A percentile compares a stretch with the other conserved stretches of the same genome.
These are phyloP conservation scores for Rhincodon typus DNA, from an alignment of 2,797 vertebrate species.

Conservation along the genomic window DNA sequence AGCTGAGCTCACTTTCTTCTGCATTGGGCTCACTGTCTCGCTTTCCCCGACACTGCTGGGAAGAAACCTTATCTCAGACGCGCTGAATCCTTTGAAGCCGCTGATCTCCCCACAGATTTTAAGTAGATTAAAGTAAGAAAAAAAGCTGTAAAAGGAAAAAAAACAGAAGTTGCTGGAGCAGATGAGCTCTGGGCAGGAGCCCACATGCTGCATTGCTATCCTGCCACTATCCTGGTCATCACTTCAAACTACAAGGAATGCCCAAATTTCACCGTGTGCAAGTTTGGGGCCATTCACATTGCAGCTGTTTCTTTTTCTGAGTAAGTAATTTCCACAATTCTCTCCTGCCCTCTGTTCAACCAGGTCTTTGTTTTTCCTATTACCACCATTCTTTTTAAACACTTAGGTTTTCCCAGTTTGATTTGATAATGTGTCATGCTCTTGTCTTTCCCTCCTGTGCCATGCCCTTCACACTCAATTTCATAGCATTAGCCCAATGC, in stretches of 20 bases:
- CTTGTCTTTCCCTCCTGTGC: background rate
- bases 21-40: no score
- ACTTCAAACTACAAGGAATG: background rate
- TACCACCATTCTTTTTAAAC: background rate
- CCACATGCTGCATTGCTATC: no score
- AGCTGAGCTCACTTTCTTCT: no score
- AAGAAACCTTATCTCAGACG: no score
- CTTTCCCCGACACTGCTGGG: no score
- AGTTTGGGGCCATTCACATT: background rate
- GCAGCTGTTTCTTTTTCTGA: background rate
- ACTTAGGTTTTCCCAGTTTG: background rate
- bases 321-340: background rate
- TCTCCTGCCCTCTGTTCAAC: background rate
- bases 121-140: no score
- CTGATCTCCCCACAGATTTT: no score
- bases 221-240: background rate
- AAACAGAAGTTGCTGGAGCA: no score
- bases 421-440: no score
- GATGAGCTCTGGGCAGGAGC: no score
- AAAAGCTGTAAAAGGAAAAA: no score
- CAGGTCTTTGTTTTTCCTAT: background rate
- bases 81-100: no score
- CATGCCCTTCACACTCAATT: background rate
- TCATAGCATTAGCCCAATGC: background rate
- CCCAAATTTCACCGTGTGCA: background rate